These are phyloP conservation scores for Grammomys dolichurus DNA, from an alignment of 2,113 vertebrate species.

Conservation along the genomic window DNA sequence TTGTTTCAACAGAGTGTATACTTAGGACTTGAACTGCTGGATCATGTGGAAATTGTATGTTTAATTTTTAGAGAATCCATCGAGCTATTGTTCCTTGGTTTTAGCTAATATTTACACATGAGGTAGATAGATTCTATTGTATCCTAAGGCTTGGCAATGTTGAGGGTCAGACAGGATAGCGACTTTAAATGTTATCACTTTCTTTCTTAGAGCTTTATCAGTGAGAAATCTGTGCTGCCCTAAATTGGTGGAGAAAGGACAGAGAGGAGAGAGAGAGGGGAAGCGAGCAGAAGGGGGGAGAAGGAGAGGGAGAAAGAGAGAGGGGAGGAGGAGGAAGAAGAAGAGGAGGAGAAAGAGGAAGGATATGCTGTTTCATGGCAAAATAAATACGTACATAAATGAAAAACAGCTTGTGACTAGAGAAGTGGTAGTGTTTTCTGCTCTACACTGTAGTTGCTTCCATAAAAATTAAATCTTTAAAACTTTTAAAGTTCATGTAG, in stretches of 20 bases:
- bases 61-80: background rate
- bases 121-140: background rate
- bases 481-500: constrained; percentile 52
- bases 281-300: background rate
- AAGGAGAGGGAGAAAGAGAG: no score
- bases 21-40: background rate
- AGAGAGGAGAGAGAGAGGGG: background rate
- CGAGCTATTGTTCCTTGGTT: background rate
- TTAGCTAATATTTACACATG: background rate
- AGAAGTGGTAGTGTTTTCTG: constrained; percentile 58
- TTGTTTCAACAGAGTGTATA: background rate
- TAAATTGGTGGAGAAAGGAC: background rate
- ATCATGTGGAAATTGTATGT: background rate
- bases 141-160: no score
- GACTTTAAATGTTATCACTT: background rate
- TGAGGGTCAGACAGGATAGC: background rate
- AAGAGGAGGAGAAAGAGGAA: background rate
- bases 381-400: no score
- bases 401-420: constrained; percentile 43
- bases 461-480: constrained; percentile 71
- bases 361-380: background rate
- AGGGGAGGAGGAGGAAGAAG: rapidly evolving
- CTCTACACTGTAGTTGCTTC: background rate
- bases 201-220: background rate
- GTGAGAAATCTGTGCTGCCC: constrained; percentile 41